Conservation (phyloP, 2,797 vertebrate species). For the Acanthiza pusilla region DNA sequence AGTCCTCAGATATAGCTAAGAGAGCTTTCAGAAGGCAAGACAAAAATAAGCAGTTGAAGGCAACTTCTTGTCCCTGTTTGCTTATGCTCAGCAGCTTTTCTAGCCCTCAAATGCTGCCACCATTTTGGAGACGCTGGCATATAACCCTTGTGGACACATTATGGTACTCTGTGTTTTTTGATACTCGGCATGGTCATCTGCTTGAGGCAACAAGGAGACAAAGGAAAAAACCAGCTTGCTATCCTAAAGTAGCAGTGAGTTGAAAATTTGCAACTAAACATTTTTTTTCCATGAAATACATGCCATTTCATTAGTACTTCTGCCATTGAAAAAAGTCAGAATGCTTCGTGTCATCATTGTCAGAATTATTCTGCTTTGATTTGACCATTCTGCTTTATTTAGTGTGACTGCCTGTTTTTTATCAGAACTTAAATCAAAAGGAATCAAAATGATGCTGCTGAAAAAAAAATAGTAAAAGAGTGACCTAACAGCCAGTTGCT, state of each 20-base stretch:
- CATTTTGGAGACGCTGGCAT: background rate
- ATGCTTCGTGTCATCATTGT: background rate
- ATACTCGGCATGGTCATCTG: background rate
- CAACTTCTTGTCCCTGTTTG: background rate
- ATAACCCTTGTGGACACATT: background rate
- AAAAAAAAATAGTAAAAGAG: background rate
- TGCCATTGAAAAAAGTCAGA: background rate
- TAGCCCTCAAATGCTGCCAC: background rate
- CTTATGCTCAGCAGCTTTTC: conserved; percentile 20
- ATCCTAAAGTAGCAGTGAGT: background rate
- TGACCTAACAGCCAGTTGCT: background rate
- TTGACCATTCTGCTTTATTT: background rate
- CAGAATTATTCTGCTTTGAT: background rate
- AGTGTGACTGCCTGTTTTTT: background rate
- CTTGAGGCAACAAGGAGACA: background rate
- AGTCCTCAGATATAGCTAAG: conserved; percentile 33
- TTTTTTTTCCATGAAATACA: background rate
- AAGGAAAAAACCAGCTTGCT: background rate
- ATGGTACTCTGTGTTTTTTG: background rate
- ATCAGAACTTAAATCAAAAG: background rate
- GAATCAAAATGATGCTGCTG: background rate
- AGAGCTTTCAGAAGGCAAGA: conserved; percentile 10
- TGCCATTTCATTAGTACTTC: background rate
- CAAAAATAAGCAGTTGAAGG: background rate
- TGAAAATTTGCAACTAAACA: background rate